A percentile compares a stretch with the other conserved stretches of the same genome.
Conservation (phyloP, 2,888 invertebrate species). For the Epinotia ramella region DNA sequence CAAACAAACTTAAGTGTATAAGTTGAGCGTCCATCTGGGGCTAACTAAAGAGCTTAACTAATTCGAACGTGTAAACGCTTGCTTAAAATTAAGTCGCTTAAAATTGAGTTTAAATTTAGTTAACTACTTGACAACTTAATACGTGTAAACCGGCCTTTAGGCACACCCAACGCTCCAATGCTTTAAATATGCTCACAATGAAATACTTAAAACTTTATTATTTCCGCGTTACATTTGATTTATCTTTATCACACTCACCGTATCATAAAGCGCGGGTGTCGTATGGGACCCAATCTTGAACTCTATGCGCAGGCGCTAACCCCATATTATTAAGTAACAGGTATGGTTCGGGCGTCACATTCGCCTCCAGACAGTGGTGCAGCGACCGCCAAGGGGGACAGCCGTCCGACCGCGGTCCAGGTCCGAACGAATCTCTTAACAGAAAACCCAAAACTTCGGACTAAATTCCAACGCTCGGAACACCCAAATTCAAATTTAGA, state of each 20-base stretch:
- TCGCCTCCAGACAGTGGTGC: constrained; percentile 23
- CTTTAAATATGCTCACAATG: too few species aligned
- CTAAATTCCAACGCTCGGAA: constrained; percentile 54
- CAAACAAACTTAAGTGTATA: too few species aligned
- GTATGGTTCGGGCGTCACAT: constrained; percentile 16
- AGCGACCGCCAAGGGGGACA: constrained; percentile 1
- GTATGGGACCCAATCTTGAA: constrained; percentile 28
- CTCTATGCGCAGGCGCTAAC: constrained; percentile 34
- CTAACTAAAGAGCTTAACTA: too few species aligned
- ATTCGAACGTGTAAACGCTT: too few species aligned
- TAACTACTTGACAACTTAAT: too few species aligned
- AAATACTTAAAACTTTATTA: too few species aligned
- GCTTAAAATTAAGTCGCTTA: too few species aligned
- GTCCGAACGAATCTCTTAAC: constrained; percentile 51
- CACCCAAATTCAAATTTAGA: constrained; percentile 55
- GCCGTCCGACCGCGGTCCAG: constrained; percentile 43
- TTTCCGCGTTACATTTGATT: not conserved
- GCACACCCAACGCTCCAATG: too few species aligned
- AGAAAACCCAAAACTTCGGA: constrained; percentile 56
- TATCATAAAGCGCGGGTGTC: not conserved
- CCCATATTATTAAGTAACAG: constrained; percentile 38
- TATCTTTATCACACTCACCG: not conserved
- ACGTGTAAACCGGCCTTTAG: too few species aligned
- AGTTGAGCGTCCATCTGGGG: too few species aligned
- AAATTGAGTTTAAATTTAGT: too few species aligned